Evolutionary conservation across 2,888 invertebrate species (phyloP).

Genomic region (Sarcophaga rosellei): DNA sequence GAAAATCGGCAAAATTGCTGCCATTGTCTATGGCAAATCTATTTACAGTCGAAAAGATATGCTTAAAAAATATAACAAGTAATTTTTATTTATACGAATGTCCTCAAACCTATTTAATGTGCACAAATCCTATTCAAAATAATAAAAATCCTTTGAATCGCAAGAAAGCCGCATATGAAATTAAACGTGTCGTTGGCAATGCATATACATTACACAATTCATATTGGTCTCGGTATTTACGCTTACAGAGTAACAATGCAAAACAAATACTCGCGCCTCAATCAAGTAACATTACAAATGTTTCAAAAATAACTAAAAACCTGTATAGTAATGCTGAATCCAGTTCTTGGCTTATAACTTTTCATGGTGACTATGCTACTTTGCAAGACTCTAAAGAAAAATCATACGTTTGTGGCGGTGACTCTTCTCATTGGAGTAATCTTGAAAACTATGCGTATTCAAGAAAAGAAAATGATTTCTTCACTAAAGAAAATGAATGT

Average conservation of each 20-base stretch:
- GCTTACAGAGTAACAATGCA: conserved; percentile 26
- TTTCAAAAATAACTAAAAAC: conserved; percentile 71
- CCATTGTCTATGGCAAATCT: conserved; percentile 70
- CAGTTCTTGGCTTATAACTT: conserved; percentile 71
- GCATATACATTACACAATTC: conserved; percentile 71
- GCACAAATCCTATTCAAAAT: conserved; percentile 68
- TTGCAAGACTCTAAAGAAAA: conserved; percentile 67
- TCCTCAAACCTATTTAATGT: conserved; percentile 74
- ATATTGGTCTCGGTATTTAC: conserved; percentile 73
- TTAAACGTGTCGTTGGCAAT: conserved; percentile 66
- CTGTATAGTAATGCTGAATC: conserved; percentile 71
- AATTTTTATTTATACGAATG: conserved; percentile 74
- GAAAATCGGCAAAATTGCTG: conserved; percentile 51
- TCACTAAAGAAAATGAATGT: conserved; percentile 70
- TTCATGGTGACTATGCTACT: conserved; percentile 65
- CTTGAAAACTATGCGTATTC: conserved; percentile 74
- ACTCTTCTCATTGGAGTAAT: conserved; percentile 70
- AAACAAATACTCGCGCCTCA: conserved; percentile 29
- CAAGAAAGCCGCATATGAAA: conserved; percentile 71
- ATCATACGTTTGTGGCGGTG: conserved; percentile 72
- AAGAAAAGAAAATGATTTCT: conserved; percentile 68
- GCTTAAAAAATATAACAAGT: conserved; percentile 72
- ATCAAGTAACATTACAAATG: conserved; percentile 57
- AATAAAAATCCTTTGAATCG: conserved; percentile 63
- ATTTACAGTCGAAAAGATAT: conserved; percentile 72